phyloP scores from a whole-genome alignment of 2,113 vertebrate species.

The Rhinolophus sinicus region DNA sequence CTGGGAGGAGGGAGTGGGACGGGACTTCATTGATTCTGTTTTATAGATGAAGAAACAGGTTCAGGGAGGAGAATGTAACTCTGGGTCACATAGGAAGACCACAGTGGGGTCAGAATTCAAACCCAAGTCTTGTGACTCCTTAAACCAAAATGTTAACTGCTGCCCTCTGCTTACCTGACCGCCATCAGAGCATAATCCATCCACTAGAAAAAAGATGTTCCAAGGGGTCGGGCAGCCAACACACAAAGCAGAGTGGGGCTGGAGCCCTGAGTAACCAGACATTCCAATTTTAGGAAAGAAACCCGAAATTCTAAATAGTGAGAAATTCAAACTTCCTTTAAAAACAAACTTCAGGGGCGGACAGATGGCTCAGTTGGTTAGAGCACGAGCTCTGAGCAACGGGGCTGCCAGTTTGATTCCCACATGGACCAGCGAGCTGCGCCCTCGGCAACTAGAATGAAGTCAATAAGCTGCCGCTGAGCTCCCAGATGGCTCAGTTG shows the following conservation, averaged over 20 bases:
- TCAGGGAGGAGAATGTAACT: background rate
- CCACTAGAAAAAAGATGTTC: background rate
- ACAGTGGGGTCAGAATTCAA: background rate
- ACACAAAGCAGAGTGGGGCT: background rate
- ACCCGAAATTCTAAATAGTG: background rate
- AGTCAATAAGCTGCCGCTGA: too few species aligned
- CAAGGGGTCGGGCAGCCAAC: background rate
- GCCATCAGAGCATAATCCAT: background rate
- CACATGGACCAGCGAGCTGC: too few species aligned
- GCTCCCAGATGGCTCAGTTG: too few species aligned
- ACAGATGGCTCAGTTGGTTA: too few species aligned
- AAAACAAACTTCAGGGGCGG: too few species aligned
- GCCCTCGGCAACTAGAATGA: too few species aligned
- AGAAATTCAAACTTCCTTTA: background rate
- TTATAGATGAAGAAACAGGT: background rate
- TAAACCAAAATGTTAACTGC: background rate
- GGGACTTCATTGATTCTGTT: background rate
- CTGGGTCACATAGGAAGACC: background rate
- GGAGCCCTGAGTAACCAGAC: too few species aligned
- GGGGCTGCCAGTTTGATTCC: too few species aligned
- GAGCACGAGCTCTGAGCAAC: too few species aligned
- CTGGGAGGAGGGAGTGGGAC: background rate
- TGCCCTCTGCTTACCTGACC: background rate
- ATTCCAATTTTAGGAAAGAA: conserved; percentile 4
- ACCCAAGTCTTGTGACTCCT: background rate